phyloP scores from a whole-genome alignment of 2,113 vertebrate genomes.

The Chlamydotis undulata region DNA sequence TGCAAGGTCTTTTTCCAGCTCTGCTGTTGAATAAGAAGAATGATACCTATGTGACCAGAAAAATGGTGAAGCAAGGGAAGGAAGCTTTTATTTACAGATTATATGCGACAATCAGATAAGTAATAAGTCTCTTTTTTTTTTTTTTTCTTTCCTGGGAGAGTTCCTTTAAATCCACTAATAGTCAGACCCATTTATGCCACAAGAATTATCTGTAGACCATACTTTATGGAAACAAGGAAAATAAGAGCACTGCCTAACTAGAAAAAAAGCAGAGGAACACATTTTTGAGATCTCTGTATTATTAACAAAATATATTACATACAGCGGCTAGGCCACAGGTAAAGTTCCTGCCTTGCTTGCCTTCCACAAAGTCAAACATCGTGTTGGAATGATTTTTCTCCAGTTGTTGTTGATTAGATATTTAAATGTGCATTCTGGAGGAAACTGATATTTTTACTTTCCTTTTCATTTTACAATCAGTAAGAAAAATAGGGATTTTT shows the following conservation, averaged over 20 bases:
- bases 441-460: not conserved
- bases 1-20: not conserved
- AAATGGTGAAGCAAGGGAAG: accelerated
- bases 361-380: not conserved
- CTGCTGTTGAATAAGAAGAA: not conserved
- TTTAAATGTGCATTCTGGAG: not conserved
- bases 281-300: not conserved
- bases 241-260: not conserved
- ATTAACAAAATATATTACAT: not conserved
- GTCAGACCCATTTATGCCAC: not conserved
- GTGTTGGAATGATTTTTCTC: not conserved
- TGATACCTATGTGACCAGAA: not conserved
- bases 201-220: not conserved
- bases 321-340: not conserved
- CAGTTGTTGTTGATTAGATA: not conserved
- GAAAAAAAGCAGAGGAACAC: not conserved
- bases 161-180: not conserved
- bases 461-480: not conserved
- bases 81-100: not conserved
- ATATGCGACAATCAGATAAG: not conserved
- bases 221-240: not conserved
- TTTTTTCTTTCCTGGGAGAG: not conserved
- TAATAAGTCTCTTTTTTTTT: not conserved
- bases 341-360: not conserved
- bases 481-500: not conserved